Percentiles rank a stretch among this genome's conserved stretches.
Conservation (phyloP, 2,797 vertebrate genomes). For the Ambastaia sidthimunki region DNA sequence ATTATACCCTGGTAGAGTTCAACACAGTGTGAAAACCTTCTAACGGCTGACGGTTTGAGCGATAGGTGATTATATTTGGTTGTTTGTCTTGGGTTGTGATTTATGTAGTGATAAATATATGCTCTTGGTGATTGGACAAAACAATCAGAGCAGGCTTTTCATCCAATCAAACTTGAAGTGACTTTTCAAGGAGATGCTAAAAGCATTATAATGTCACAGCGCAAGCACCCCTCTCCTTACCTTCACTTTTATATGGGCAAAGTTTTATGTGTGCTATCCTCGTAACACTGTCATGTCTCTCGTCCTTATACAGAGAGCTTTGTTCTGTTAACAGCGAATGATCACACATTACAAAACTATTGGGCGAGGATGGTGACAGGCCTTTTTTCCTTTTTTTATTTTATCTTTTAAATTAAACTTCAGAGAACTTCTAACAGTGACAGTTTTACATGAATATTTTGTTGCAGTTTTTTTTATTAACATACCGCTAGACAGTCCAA, state of each 20-base stretch:
- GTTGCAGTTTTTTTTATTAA: neutral
- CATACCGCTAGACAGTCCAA: neutral
- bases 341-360: slow-evolving; percentile 34
- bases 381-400: slow-evolving; percentile 5
- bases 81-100: slow-evolving; percentile 37
- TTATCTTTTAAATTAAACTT: slow-evolving; percentile 12
- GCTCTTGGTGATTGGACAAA: slow-evolving; percentile 17
- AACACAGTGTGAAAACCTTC: slow-evolving; percentile 20
- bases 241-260: slow-evolving; percentile 25
- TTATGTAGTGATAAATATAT: slow-evolving; percentile 6
- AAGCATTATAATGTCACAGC: neutral
- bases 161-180: neutral
- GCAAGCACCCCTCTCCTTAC: neutral
- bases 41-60: slow-evolving; percentile 21
- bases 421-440: neutral
- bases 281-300: slow-evolving; percentile 15
- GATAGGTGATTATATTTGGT: slow-evolving; percentile 36
- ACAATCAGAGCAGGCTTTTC: slow-evolving; percentile 5
- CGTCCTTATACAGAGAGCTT: slow-evolving; percentile 19
- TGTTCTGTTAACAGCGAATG: slow-evolving; percentile 21
- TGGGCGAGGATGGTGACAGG: slow-evolving; percentile 18
- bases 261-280: slow-evolving; percentile 16
- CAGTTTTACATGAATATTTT: slow-evolving; percentile 23
- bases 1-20: slow-evolving; percentile 60
- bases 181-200: slow-evolving; percentile 8